A percentile compares a stretch with the other conserved stretches of the same genome.
These are phyloP conservation scores for Dicranocentrus wangi DNA, from an alignment of 2,888 invertebrate species.

Conservation along the genomic window DNA sequence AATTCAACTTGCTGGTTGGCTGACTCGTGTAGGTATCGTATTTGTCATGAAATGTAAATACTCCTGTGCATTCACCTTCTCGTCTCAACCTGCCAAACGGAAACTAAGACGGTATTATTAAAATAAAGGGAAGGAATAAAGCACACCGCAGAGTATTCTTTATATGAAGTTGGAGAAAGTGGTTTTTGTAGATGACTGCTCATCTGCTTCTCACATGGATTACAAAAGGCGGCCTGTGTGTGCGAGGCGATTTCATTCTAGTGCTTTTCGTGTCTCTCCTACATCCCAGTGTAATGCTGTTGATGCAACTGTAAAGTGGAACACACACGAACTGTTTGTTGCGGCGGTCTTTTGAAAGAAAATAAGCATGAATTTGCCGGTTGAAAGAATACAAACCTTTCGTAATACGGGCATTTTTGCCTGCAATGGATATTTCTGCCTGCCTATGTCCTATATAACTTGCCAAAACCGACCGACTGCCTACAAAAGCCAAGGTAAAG, in stretches of 20 bases:
- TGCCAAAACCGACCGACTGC: too few species aligned
- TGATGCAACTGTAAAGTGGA: neutral
- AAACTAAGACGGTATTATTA: neutral
- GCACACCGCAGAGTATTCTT: neutral
- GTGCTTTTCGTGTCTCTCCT: too few species aligned
- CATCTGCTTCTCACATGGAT: constrained; percentile 2
- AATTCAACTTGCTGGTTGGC: neutral
- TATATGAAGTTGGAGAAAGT: neutral
- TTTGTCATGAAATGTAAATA: neutral
- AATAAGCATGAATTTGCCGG: too few species aligned
- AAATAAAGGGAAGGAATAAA: neutral
- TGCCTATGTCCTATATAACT: too few species aligned
- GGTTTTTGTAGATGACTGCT: constrained; percentile 26
- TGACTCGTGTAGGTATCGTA: neutral
- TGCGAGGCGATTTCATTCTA: too few species aligned
- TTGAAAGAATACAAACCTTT: too few species aligned
- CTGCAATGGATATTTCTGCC: too few species aligned
- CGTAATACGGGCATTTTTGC: too few species aligned
- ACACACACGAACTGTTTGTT: neutral
- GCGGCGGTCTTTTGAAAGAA: neutral
- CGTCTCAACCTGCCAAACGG: neutral
- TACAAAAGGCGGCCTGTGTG: too few species aligned
- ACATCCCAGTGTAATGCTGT: neutral
- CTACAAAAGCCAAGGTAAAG: too few species aligned
- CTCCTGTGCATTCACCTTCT: neutral